Evolutionary conservation across 1,140 invertebrate genomes (phyloP).

Genomic region (Dreissena rostriformis): DNA sequence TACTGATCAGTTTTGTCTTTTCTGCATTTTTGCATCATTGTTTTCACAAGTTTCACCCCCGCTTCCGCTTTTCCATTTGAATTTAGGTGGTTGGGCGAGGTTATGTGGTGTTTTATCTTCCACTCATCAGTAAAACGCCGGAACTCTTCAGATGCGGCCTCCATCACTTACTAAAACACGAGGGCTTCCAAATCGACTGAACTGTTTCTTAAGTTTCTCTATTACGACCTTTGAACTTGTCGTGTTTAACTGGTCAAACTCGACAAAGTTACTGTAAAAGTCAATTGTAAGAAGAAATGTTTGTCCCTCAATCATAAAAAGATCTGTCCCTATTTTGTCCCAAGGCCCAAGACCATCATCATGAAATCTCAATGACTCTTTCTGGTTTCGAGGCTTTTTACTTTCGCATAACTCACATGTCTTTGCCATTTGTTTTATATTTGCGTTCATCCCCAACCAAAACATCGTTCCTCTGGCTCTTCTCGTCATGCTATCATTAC

Average conservation of each 20-base stretch:
- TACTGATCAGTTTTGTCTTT: no score
- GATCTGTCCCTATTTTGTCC: conserved; percentile 3
- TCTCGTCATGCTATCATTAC: background rate
- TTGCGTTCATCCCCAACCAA: background rate
- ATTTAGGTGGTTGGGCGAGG: no score
- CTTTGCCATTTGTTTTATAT: background rate
- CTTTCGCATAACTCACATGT: background rate
- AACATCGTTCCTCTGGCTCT: no score
- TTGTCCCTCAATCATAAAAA: background rate
- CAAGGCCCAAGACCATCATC: background rate
- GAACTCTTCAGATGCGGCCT: conserved; percentile 6
- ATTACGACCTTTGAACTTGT: no score
- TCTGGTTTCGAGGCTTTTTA: background rate
- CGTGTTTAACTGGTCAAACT: background rate
- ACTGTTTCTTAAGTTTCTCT: conserved; percentile 6
- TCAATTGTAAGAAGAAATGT: background rate
- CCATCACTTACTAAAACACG: background rate
- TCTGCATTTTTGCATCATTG: no score
- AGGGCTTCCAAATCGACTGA: background rate
- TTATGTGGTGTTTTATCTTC: background rate
- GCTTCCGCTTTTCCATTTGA: no score
- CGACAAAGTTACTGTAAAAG: background rate
- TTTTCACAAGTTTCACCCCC: no score
- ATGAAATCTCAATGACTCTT: background rate
- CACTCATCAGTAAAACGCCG: background rate